Base-by-base conservation (phyloP, 2,797 vertebrate genomes). In the Brotula barbata region DNA sequence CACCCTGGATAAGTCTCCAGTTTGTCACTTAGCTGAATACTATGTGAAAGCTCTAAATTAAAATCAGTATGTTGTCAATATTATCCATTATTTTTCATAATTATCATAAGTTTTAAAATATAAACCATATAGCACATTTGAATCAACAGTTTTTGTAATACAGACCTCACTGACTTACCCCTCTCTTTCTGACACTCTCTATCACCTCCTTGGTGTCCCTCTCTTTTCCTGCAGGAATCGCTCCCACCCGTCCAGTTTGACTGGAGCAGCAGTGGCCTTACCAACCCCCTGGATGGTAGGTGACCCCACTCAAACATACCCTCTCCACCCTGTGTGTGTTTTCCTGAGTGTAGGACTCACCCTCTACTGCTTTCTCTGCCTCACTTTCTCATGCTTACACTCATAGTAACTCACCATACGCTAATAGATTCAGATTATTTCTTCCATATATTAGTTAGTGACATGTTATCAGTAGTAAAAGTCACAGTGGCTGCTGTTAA, bases 191-290 rank as follows among this genome's bases (percentile, higher is more conserved):
- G 21, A 42, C n/a, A n/a, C 19, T 33, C 31, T 33, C 31, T 28
- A n/a, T n/a, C n/a, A n/a, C 25, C 20, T 21, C 17, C 21, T 36
- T 1, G 0, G 12, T 14, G 21, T 8, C 28, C 21, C 2, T 33
- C 7, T 28, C 7, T 7, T 47, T 42, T 28, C 74, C 81, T 71
- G 76, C 92, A 98, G 96, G 97, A 99, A 90, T 91, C 87, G 85
- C 96, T 98, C 89, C 96, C 96, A 71, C 96, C 97, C 71, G 90
- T 98, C 90, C 97, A 98, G 94, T 99, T 99, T 80, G 97, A 99
- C 94, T 99, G 97, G 97, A 99, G 96, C 93, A 98, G 95, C 94
- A 99, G 97, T 93, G 97, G 97, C 94, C 96, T 98, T 94, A 98
- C 95, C 80, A 99, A 99, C 93, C 96, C 97, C 84, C 92, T 99